Evolutionary conservation across 2,888 invertebrate species (phyloP).

Genomic region (Muschampia staudingeri): DNA sequence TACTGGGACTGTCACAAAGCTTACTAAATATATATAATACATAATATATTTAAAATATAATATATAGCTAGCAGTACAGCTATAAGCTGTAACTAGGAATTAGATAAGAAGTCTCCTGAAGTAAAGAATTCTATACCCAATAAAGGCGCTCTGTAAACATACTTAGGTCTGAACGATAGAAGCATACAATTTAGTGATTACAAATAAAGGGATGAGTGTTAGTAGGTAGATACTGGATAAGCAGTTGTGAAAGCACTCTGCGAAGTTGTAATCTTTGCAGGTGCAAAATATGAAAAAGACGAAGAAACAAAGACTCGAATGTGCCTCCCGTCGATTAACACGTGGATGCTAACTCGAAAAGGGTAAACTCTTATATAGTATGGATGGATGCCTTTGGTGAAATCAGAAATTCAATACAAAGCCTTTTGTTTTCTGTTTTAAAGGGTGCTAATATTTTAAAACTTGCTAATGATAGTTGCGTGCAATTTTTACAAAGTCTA

Average conservation of each 20-base stretch:
- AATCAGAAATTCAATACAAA: conserved; percentile 37
- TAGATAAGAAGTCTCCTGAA: neutral
- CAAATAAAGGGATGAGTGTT: neutral
- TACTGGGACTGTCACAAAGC: too few relatives aligned
- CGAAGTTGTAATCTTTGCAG: conserved; percentile 61
- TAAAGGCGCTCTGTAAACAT: neutral
- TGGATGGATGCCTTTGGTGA: conserved; percentile 36
- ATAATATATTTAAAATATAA: too few relatives aligned
- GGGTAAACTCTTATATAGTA: conserved; percentile 13
- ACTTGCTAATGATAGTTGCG: conserved; percentile 33
- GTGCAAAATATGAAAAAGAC: conserved; percentile 77
- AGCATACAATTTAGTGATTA: neutral
- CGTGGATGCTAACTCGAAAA: conserved; percentile 18
- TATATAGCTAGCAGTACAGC: too few relatives aligned
- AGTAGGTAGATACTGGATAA: neutral
- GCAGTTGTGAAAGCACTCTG: conserved; percentile 14
- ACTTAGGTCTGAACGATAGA: too few relatives aligned
- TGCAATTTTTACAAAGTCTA: neutral
- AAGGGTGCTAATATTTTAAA: conserved; percentile 38
- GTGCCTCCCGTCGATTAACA: conserved; percentile 27
- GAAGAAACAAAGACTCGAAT: conserved; percentile 62
- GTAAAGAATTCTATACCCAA: neutral
- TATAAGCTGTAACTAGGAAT: neutral
- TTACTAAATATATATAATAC: too few relatives aligned
- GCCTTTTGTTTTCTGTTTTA: conserved; percentile 24